phyloP scores from a whole-genome alignment of 2,888 invertebrate genomes.

The Heteromurus nitidus region DNA sequence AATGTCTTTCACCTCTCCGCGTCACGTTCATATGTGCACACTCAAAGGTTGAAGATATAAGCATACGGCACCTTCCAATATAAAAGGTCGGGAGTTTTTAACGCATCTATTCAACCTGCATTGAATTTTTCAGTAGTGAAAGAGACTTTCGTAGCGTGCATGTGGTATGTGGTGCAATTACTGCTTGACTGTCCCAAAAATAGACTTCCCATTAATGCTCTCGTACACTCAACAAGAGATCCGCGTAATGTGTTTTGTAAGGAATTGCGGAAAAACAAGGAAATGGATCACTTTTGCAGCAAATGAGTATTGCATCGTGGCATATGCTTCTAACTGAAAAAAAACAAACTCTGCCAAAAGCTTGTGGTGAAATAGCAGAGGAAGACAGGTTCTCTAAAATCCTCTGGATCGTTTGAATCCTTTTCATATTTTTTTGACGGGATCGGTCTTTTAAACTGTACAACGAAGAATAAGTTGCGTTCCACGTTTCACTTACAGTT shows the following conservation, averaged over 20 bases:
- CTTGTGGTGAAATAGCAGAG: not conserved
- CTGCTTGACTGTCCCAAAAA: slow-evolving; percentile 4
- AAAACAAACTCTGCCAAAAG: not conserved
- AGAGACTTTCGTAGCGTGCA: not conserved
- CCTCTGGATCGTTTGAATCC: not conserved
- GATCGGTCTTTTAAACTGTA: not conserved
- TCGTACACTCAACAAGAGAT: not conserved
- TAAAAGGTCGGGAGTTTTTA: no score
- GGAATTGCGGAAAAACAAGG: slow-evolving; percentile 12
- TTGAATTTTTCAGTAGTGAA: not conserved
- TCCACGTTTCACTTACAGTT: no score
- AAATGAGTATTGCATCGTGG: not conserved
- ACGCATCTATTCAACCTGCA: no score
- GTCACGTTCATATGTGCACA: not conserved
- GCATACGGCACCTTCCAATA: no score
- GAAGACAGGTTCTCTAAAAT: not conserved
- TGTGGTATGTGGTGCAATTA: not conserved
- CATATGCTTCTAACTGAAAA: not conserved
- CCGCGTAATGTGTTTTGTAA: not conserved
- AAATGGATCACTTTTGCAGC: not conserved
- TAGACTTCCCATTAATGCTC: not conserved
- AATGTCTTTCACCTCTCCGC: slow-evolving; percentile 8
- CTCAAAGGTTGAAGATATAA: not conserved
- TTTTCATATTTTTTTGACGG: not conserved
- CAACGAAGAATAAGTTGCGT: no score